These are phyloP conservation scores for Adelognathus sp. DNA, from an alignment of 2,888 invertebrate species.

Conservation along the genomic window DNA sequence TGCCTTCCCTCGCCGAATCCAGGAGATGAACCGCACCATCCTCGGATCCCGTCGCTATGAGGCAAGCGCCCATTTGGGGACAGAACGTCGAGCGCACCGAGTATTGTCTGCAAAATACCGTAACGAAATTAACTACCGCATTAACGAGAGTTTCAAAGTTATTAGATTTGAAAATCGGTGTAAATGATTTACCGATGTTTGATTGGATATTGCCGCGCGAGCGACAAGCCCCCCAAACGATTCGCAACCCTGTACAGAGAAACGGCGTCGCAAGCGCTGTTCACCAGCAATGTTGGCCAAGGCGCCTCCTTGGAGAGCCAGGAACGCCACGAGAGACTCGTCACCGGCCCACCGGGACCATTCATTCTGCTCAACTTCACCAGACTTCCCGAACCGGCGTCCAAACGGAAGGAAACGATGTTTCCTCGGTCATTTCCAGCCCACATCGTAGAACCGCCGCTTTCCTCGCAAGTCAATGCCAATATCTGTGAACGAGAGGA, in stretches of 20 bases:
- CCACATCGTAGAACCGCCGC: conserved; percentile 87
- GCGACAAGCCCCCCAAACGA: conserved; percentile 82
- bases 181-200: conserved; percentile 80
- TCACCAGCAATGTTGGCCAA: conserved; percentile 89
- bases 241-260: conserved; percentile 85
- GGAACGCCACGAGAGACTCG: conserved; percentile 89
- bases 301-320: conserved; percentile 91
- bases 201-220: conserved; percentile 83
- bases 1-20: conserved; percentile 80
- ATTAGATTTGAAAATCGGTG: neutral
- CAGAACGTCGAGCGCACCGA: conserved; percentile 90
- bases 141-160: neutral
- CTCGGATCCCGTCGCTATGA: conserved; percentile 79
- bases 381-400: conserved; percentile 86
- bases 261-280: conserved; percentile 89
- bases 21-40: conserved; percentile 77
- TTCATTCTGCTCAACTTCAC: conserved; percentile 86
- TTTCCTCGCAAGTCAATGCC: conserved; percentile 89
- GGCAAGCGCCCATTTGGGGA: conserved; percentile 82
- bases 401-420: conserved; percentile 87
- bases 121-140: conserved; percentile 17
- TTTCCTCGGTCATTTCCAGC: conserved; percentile 90
- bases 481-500: conserved; percentile 80
- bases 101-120: conserved; percentile 70
- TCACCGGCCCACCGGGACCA: conserved; percentile 86